phyloP scores from a whole-genome alignment of 2,797 vertebrate genomes.

The Poeciliopsis turneri region DNA sequence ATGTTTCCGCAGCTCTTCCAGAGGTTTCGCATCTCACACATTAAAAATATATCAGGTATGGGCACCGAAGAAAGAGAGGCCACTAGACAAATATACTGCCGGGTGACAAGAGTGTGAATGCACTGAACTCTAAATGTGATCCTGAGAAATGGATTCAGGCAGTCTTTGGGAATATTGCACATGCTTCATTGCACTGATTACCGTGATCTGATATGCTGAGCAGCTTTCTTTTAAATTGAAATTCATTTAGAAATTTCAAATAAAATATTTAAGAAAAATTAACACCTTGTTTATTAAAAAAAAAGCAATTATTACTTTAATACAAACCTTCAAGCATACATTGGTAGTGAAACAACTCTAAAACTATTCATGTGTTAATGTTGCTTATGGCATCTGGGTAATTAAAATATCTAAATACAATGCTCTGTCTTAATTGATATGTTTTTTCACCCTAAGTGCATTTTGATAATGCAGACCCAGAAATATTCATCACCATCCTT shows the following conservation, averaged over 20 bases:
- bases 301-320: not conserved
- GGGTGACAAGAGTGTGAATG: not conserved
- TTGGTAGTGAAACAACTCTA: not conserved
- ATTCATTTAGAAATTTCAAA: not conserved
- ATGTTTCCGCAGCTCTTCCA: not conserved
- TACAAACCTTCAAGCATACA: not conserved
- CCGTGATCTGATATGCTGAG: not conserved
- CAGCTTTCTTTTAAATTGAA: not conserved
- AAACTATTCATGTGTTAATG: not conserved
- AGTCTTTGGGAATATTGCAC: not conserved
- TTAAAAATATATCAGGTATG: not conserved
- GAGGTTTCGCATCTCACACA: not conserved
- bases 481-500: too few relatives aligned
- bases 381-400: not conserved
- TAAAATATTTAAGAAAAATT: not conserved
- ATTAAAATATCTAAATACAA: not conserved
- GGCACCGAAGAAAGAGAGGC: not conserved
- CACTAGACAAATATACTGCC: not conserved
- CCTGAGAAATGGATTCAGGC: not conserved
- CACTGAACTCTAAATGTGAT: not conserved
- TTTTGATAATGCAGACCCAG: too few relatives aligned
- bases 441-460: too few relatives aligned
- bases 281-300: not conserved
- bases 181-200: not conserved
- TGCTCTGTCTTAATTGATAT: too few relatives aligned